Conservation (phyloP, 1,140 invertebrate species). For the Drosophila mauritiana region DNA sequence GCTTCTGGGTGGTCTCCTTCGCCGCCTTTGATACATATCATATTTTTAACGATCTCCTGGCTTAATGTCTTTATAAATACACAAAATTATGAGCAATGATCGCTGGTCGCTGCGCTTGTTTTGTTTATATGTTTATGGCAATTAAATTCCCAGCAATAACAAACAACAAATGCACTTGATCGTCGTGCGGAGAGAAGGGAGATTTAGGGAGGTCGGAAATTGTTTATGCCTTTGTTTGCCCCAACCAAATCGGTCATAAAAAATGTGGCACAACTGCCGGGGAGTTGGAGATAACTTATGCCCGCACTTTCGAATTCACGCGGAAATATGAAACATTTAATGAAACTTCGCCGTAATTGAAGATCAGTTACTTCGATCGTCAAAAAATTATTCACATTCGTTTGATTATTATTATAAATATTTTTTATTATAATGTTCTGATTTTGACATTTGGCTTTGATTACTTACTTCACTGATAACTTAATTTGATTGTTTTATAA, state of each 20-base stretch:
- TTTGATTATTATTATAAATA: no score
- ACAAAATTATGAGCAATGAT: conserved; percentile 61
- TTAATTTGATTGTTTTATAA: no score
- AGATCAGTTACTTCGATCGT: no score
- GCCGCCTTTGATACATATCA: conserved; percentile 71
- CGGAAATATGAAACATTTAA: not conserved
- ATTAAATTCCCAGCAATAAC: conserved; percentile 71
- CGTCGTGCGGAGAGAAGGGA: not conserved
- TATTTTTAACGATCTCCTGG: conserved; percentile 64
- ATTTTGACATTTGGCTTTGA: no score
- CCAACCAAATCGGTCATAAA: conserved; percentile 35
- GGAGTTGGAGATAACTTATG: not conserved
- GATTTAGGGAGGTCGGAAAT: conserved; percentile 37
- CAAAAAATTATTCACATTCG: not conserved
- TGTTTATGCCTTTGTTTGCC: conserved; percentile 42
- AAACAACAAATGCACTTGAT: conserved; percentile 61
- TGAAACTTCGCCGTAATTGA: no score
- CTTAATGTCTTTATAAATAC: conserved; percentile 78
- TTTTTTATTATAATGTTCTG: no score
- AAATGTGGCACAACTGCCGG: conserved; percentile 23
- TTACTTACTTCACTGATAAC: no score
- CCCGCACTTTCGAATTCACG: not conserved
- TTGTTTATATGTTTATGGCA: conserved; percentile 66
- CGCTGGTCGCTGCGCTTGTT: conserved; percentile 33
- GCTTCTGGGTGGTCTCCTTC: conserved; percentile 14